phyloP scores from a whole-genome alignment of 2,113 vertebrate genomes.

The Psittacus erithacus region DNA sequence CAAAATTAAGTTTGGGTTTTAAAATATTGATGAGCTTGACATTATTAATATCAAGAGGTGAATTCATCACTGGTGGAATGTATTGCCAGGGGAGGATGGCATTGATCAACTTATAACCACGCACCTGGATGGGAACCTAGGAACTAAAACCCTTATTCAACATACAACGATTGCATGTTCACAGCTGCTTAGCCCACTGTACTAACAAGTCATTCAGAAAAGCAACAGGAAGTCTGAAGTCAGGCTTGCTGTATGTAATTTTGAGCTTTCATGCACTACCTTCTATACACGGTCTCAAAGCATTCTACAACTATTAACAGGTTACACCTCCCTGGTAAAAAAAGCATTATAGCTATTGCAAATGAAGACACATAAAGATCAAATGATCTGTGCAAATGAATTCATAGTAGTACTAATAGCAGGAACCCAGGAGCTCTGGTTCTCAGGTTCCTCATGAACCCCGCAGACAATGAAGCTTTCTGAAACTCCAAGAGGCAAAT shows the following conservation, averaged over 20 bases:
- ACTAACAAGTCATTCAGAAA: conserved; percentile 15
- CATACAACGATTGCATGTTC: background rate
- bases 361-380: background rate
- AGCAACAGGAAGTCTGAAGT: background rate
- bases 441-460: background rate
- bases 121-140: background rate
- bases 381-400: background rate
- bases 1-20: conserved; percentile 48
- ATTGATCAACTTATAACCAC: background rate
- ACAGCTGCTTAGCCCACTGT: background rate
- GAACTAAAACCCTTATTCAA: background rate
- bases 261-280: background rate
- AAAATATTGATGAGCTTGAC: conserved; percentile 56
- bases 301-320: background rate
- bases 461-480: background rate
- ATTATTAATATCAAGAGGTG: conserved; percentile 53
- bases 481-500: background rate
- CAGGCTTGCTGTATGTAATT: background rate
- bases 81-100: background rate
- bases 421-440: background rate
- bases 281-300: background rate
- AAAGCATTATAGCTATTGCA: background rate
- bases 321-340: background rate
- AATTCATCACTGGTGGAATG: conserved; percentile 25
- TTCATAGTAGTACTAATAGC: background rate